These are phyloP conservation scores for Aricia artaxerxes DNA, from an alignment of 2,888 invertebrate genomes.

Conservation along the genomic window DNA sequence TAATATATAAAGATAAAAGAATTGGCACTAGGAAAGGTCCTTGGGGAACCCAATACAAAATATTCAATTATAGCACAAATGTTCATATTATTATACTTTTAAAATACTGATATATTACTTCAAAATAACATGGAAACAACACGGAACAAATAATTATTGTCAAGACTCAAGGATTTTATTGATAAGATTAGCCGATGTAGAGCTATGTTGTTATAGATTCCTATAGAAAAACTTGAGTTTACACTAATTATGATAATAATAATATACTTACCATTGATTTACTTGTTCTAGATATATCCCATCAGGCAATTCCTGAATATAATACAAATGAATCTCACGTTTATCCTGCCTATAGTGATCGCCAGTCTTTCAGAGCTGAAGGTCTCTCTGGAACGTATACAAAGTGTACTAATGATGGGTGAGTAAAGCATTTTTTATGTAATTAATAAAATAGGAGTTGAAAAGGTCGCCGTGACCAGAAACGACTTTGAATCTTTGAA, in stretches of 20 bases:
- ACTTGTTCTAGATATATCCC: conserved; percentile 75
- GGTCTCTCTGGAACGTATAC: conserved; percentile 80
- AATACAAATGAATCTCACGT: conserved; percentile 78
- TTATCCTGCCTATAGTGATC: conserved; percentile 79
- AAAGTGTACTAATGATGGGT: conserved; percentile 78
- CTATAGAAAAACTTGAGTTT: not conserved
- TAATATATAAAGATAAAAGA: not conserved
- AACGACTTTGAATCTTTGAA: no score
- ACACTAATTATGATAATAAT: not conserved
- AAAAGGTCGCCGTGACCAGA: not conserved
- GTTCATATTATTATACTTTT: not conserved
- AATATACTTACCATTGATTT: not conserved
- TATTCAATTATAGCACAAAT: not conserved
- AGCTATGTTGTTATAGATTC: not conserved
- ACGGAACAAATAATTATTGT: not conserved
- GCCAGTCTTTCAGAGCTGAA: conserved; percentile 79
- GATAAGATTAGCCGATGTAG: not conserved
- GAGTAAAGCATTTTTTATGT: conserved; percentile 41
- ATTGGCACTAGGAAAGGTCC: not conserved
- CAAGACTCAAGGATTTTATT: conserved; percentile 5
- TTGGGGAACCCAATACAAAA: not conserved
- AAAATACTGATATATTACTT: not conserved
- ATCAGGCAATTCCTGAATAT: conserved; percentile 81
- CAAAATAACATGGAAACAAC: not conserved
- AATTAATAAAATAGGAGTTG: not conserved